A percentile compares a stretch with the other conserved stretches of the same genome.
Evolutionary conservation across 2,797 vertebrate species (phyloP).

Genomic region (Enteromius afrohamiltoni): DNA sequence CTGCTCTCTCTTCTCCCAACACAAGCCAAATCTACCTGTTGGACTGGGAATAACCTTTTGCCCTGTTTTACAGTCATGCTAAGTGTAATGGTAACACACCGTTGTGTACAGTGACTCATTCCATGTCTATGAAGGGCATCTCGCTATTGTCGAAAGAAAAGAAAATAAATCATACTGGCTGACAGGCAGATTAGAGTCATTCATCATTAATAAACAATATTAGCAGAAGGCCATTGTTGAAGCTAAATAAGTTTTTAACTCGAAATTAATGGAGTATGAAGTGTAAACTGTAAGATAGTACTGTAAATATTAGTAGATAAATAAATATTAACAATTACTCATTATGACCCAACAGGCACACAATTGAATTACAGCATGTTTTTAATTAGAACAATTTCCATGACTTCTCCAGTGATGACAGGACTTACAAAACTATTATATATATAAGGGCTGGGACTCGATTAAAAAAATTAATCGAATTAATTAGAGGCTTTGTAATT

Average conservation of each 20-base stretch:
- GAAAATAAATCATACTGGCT: neutral
- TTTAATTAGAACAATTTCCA: neutral
- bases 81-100: neutral
- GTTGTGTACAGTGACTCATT: slow-evolving; percentile 19
- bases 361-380: neutral
- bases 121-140: neutral
- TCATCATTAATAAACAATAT: slow-evolving; percentile 19
- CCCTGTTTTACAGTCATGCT: slow-evolving; percentile 32
- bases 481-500: too few species aligned
- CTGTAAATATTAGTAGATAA: slow-evolving; percentile 1
- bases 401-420: neutral
- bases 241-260: slow-evolving; percentile 8
- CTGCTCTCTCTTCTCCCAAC: slow-evolving; percentile 26
- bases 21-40: slow-evolving; percentile 32
- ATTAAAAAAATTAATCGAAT: too few species aligned
- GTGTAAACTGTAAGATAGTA: neutral
- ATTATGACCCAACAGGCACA: neutral
- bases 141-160: neutral
- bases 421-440: neutral
- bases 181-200: slow-evolving; percentile 30
- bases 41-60: slow-evolving; percentile 40
- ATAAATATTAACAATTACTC: slow-evolving; percentile 15
- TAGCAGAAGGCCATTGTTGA: neutral
- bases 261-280: neutral
- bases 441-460: too few species aligned